phyloP scores from a whole-genome alignment of 2,113 vertebrate genomes.

The Hemicordylus capensis region DNA sequence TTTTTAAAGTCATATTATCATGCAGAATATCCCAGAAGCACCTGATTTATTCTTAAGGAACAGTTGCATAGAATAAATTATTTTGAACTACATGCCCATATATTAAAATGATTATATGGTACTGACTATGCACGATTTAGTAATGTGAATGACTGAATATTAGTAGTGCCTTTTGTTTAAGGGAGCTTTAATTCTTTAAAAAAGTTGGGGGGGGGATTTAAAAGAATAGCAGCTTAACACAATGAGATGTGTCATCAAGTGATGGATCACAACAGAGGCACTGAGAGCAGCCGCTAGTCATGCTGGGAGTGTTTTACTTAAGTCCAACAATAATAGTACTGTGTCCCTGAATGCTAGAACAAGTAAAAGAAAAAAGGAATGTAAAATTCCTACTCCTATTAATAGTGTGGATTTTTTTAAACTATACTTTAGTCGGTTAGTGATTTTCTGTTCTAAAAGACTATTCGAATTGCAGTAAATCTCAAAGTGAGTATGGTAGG shows the following conservation, averaged over 20 bases:
- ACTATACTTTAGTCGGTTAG: neutral
- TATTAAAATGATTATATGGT: constrained; percentile 64
- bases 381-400: constrained; percentile 14
- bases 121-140: constrained; percentile 33
- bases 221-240: constrained; percentile 30
- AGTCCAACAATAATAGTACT: constrained; percentile 23
- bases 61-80: constrained; percentile 36
- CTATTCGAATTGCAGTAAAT: too few species aligned
- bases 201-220: constrained; percentile 20
- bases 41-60: constrained; percentile 51
- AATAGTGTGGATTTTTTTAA: neutral
- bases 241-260: constrained; percentile 71
- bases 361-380: neutral
- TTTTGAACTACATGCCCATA: constrained; percentile 29
- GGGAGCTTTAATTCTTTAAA: constrained; percentile 45
- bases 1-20: constrained; percentile 49
- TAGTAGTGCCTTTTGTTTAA: constrained; percentile 70
- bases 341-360: neutral
- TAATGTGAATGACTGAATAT: constrained; percentile 47
- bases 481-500: too few species aligned
- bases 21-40: constrained; percentile 38
- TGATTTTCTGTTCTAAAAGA: neutral
- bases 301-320: constrained; percentile 24
- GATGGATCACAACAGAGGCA: constrained; percentile 62
- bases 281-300: constrained; percentile 43